A percentile compares a stretch with the other conserved stretches of the same genome.
Evolutionary conservation across 37 sponge, comb jelly and placozoan genomes (phyloP).

Genomic region (Amphimedon queenslandica): DNA sequence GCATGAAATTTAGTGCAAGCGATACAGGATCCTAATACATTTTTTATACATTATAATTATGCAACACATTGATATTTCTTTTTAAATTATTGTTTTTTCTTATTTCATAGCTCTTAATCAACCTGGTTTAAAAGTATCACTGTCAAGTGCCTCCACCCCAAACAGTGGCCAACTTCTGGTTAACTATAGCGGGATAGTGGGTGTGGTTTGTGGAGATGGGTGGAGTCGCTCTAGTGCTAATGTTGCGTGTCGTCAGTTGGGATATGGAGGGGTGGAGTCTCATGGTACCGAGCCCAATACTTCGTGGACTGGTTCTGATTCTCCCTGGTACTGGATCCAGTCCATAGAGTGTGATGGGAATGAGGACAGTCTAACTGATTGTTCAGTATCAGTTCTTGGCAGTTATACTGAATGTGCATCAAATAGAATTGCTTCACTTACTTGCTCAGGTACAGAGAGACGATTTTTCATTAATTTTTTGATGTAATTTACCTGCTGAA

Average conservation of each 20-base stretch:
- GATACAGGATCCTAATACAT: no score
- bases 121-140: neutral
- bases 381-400: neutral
- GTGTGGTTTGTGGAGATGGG: constrained; percentile 4
- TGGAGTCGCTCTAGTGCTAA: constrained; percentile 3
- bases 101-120: neutral
- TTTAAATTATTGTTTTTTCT: no score
- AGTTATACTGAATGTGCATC: neutral
- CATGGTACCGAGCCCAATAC: neutral
- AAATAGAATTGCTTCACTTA: neutral
- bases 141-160: neutral
- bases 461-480: no score
- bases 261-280: constrained; percentile 14
- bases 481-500: no score
- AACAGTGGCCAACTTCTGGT: neutral
- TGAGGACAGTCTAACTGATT: neutral
- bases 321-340: neutral
- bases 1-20: neutral
- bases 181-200: neutral
- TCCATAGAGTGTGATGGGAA: neutral
- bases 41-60: no score
- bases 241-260: constrained; percentile 35
- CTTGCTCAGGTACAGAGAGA: neutral
- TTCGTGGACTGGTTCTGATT: neutral
- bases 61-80: no score